Evolutionary conservation across 2,797 vertebrate genomes (phyloP), one percentile per base, ranked within the genome.

Genomic region (Catharus ustulatus): DNA sequence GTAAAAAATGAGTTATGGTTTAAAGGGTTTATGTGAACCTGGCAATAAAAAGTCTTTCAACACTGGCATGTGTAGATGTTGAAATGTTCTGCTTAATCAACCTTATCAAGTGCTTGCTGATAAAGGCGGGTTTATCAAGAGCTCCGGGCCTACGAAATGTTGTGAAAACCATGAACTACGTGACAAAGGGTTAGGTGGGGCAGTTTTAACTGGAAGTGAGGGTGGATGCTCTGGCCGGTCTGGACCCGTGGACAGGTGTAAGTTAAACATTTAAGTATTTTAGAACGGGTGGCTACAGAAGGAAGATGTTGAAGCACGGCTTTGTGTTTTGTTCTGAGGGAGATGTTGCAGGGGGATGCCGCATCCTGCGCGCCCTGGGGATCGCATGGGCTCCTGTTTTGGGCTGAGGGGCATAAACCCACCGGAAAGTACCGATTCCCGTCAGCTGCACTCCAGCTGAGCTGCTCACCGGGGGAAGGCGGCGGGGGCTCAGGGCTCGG

Each of bases 371-470:
- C 7, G 14, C 58, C 58, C 63, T 46, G 11, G 11, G 40, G 20
- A 34, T 40, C 5, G 12, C 40, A 19, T 34, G 4, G 29, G 8
- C 21, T 40, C 62, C 13, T 4, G 20, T 10, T 32, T 4, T 15
- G 24, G 4, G 1, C 62, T 30, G 62, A 27, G 66, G 3, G 4
- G 7, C 4, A 11, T 15, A 22, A 52, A 45, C 51, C 8, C 42
- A 52, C 58, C 15, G 15, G 46, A 26, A 71, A 23, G 15, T 1
- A 8, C 42, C 2, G 20, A 8, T 21, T 57, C 27, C 57, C 16
- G 1, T 19, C 61, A 51, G 0, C 29, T 1, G 5, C 45, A 11
- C 62, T 69, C 27, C 55, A 10, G 9, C 64, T 1, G 27, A 19
- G 59, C 73, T 2, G 45, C 68, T 85, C 72, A 13, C n/a, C 57